A percentile compares a stretch with the other conserved stretches of the same genome.
phyloP scores from a whole-genome alignment of 1,140 invertebrate species.

The Orius insidiosus region DNA sequence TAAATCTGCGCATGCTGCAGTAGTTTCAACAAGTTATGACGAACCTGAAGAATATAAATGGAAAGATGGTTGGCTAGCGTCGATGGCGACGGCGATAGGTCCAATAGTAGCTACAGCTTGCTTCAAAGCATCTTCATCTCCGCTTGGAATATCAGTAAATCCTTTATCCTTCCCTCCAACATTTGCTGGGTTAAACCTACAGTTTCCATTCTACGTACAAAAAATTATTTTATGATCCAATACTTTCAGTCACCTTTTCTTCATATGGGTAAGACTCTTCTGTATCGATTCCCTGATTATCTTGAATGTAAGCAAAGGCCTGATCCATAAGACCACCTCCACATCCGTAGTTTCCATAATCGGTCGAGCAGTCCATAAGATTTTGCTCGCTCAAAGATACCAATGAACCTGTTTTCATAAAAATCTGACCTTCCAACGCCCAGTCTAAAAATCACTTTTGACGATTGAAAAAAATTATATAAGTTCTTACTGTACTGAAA shows the following conservation, averaged over 20 bases:
- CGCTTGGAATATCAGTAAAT: constrained; percentile 50
- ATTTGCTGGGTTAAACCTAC: constrained; percentile 24
- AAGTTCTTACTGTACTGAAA: constrained; percentile 68
- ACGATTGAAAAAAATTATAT: too few species aligned
- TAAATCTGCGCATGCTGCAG: too few species aligned
- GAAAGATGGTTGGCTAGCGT: constrained; percentile 47
- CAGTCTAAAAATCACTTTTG: too few species aligned
- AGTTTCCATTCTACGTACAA: constrained; percentile 10
- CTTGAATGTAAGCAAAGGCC: constrained; percentile 80
- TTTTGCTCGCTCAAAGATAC: constrained; percentile 94
- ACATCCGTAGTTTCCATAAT: constrained; percentile 90
- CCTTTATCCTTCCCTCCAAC: constrained; percentile 65
- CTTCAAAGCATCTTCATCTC: constrained; percentile 49
- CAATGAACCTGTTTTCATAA: constrained; percentile 62
- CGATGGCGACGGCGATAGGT: constrained; percentile 77
- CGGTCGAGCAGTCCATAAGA: constrained; percentile 79
- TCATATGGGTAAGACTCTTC: constrained; percentile 75
- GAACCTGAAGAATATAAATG: constrained; percentile 38
- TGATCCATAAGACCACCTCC: constrained; percentile 89
- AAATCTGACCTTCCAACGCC: constrained; percentile 92
- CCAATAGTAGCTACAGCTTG: constrained; percentile 75
- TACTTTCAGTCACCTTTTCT: neutral
- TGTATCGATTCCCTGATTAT: constrained; percentile 80
- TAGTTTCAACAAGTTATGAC: too few species aligned
- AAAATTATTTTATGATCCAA: neutral